Percentiles rank a stretch among this genome's conserved stretches.
phyloP scores from a whole-genome alignment of 2,113 vertebrate genomes.

The Esox niger region DNA sequence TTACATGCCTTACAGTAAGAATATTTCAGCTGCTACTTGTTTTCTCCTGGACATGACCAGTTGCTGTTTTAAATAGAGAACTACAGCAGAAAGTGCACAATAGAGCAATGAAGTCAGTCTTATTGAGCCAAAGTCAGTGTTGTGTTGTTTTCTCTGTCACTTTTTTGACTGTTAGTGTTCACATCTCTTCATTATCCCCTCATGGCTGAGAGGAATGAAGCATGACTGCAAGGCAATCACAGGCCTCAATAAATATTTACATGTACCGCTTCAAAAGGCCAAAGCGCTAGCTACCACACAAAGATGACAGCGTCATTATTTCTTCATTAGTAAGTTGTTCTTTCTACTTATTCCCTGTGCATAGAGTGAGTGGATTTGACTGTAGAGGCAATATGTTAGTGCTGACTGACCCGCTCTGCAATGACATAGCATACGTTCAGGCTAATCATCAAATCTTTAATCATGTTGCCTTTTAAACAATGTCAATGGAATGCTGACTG shows the following conservation, averaged over 20 bases:
- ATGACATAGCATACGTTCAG: too few relatives aligned
- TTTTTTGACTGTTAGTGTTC: constrained; percentile 41
- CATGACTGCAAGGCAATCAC: constrained; percentile 44
- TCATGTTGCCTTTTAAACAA: neutral
- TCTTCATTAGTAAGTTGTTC: constrained; percentile 25
- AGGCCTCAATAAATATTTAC: constrained; percentile 67
- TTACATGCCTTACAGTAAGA: too few relatives aligned
- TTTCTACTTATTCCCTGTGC: constrained; percentile 13
- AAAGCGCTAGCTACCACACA: constrained; percentile 11
- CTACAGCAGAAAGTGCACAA: constrained; percentile 13
- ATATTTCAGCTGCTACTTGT: too few relatives aligned
- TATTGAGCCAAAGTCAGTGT: constrained; percentile 23
- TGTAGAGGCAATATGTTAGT: too few relatives aligned
- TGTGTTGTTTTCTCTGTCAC: constrained; percentile 34
- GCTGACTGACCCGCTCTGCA: too few relatives aligned
- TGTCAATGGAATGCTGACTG: neutral
- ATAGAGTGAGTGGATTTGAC: neutral
- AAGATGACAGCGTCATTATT: constrained; percentile 49
- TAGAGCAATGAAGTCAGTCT: constrained; percentile 25
- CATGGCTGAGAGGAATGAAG: constrained; percentile 58
- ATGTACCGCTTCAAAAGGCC: constrained; percentile 42
- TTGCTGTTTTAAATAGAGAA: neutral
- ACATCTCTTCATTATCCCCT: constrained; percentile 48
- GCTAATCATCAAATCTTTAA: neutral
- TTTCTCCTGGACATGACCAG: too few relatives aligned